Percentiles rank a stretch among this genome's conserved stretches.
phyloP scores from a whole-genome alignment of 1,140 invertebrate genomes.

The Drosophila punjabiensis region DNA sequence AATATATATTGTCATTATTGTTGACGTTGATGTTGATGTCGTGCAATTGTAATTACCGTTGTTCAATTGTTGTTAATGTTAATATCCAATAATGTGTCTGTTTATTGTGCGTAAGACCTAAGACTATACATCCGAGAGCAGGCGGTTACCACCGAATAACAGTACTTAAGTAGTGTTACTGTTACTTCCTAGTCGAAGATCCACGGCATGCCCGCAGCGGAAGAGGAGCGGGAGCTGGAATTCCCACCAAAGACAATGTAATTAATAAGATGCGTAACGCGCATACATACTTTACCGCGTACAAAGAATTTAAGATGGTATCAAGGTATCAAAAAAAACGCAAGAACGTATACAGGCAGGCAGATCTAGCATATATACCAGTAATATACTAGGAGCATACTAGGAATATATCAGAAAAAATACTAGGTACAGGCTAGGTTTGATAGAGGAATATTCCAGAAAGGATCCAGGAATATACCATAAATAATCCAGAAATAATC shows the following conservation, averaged over 20 bases:
- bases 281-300: not conserved
- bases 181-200: constrained; percentile 2
- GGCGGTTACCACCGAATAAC: constrained; percentile 70
- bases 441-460: not conserved
- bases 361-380: not conserved
- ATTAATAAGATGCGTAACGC: constrained; percentile 4
- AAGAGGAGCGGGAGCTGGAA: not conserved
- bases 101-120: constrained; percentile 28
- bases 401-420: not conserved
- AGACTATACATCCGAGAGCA: constrained; percentile 52
- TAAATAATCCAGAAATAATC: not conserved
- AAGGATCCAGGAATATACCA: not conserved
- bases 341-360: not conserved
- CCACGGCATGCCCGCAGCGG: not conserved
- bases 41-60: constrained; percentile 71
- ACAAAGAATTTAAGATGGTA: not conserved
- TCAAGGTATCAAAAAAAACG: not conserved
- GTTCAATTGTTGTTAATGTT: constrained; percentile 68
- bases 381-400: not conserved
- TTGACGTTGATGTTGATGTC: constrained; percentile 51
- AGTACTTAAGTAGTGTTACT: constrained; percentile 65
- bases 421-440: too few relatives aligned
- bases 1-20: constrained; percentile 26
- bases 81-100: constrained; percentile 37
- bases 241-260: not conserved